phyloP scores from a whole-genome alignment of 2,797 vertebrate species.

The Sarcoramphus papa region DNA sequence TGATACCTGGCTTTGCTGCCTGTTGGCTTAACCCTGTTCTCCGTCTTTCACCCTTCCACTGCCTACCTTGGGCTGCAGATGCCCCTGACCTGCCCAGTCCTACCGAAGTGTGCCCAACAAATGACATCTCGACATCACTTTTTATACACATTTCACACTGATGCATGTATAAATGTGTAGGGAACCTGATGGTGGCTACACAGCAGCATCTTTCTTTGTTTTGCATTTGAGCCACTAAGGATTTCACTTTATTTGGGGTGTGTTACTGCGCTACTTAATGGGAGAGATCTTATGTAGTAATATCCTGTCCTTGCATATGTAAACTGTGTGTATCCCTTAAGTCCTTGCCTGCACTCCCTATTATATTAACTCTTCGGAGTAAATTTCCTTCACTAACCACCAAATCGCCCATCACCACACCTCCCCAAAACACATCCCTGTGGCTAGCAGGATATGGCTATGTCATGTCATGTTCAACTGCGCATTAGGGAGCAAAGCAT shows the following conservation, averaged over 20 bases:
- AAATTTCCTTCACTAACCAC: background rate
- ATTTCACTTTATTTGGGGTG: background rate
- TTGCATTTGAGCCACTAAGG: background rate
- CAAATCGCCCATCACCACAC: no score
- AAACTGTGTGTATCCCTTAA: background rate
- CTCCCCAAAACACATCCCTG: background rate
- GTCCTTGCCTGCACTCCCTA: background rate
- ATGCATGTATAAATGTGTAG: background rate
- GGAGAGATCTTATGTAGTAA: background rate
- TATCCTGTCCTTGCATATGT: background rate
- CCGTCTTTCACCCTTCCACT: background rate
- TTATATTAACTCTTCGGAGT: background rate
- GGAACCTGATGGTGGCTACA: background rate
- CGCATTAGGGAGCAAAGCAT: rapidly evolving
- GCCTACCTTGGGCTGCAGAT: background rate
- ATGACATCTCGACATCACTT: background rate
- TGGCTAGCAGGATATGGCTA: background rate
- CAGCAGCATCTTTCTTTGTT: background rate
- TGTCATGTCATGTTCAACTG: rapidly evolving
- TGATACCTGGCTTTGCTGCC: background rate
- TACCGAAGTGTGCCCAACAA: rapidly evolving
- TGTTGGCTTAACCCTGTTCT: background rate
- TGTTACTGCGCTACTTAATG: background rate
- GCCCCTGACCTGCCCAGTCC: background rate
- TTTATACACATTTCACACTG: background rate